phyloP scores from a whole-genome alignment of 2,113 vertebrate species.

The Morone chrysops region DNA sequence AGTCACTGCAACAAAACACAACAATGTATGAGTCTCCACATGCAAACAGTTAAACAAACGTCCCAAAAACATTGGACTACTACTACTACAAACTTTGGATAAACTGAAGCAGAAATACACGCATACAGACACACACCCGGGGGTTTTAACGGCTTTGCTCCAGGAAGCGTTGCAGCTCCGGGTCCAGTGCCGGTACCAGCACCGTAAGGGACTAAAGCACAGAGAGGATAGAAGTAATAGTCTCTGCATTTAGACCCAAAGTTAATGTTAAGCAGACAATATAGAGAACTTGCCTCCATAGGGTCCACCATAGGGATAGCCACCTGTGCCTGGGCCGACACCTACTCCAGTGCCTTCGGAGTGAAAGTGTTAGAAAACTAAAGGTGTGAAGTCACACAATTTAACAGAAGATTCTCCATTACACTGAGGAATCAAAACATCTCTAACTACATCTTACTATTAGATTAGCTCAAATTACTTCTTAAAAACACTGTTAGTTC shows the following conservation, averaged over 20 bases:
- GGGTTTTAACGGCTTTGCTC: slow-evolving; percentile 79
- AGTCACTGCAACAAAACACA: slow-evolving; percentile 46
- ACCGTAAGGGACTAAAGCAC: slow-evolving; percentile 67
- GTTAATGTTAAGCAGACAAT: background rate
- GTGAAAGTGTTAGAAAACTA: background rate
- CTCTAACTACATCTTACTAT: background rate
- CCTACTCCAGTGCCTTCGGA: slow-evolving; percentile 52
- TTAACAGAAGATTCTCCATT: background rate
- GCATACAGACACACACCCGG: slow-evolving; percentile 66
- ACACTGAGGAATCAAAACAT: background rate
- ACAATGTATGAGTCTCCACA: background rate
- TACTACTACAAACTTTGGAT: background rate
- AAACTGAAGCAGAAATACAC: background rate
- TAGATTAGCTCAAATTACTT: background rate
- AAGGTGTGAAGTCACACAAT: slow-evolving; percentile 3
- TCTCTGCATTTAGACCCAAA: background rate
- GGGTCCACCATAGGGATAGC: slow-evolving; percentile 63
- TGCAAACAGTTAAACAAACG: background rate
- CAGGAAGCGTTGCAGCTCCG: slow-evolving; percentile 71
- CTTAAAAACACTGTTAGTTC: no score
- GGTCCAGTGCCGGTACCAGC: slow-evolving; percentile 20
- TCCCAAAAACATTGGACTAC: background rate
- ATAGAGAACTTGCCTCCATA: slow-evolving; percentile 56
- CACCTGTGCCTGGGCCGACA: slow-evolving; percentile 36
- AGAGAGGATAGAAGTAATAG: background rate